phyloP scores from a whole-genome alignment of 2,797 vertebrate genomes.

The Liasis olivaceus region DNA sequence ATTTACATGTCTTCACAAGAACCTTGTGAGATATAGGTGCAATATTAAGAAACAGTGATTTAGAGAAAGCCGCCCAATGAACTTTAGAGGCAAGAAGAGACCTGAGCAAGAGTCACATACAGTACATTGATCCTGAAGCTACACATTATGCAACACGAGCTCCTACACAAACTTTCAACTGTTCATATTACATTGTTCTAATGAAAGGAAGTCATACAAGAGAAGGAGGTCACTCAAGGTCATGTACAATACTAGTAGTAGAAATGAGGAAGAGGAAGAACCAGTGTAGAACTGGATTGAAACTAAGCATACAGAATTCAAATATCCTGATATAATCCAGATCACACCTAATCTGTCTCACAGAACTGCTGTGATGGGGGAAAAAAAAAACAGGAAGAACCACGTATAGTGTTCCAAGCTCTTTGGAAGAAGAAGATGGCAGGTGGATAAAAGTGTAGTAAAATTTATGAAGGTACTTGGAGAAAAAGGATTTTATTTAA shows the following conservation, averaged over 20 bases:
- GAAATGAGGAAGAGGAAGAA: neutral
- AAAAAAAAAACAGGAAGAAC: neutral
- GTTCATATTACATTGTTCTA: neutral
- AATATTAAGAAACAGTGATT: constrained; percentile 14
- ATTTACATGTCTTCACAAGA: constrained; percentile 11
- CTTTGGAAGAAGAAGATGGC: neutral
- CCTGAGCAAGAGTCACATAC: neutral
- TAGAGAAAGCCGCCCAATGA: neutral
- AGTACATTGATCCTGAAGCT: neutral
- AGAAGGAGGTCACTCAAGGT: neutral
- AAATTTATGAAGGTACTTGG: neutral
- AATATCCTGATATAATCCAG: neutral
- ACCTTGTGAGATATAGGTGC: neutral
- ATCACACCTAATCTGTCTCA: neutral
- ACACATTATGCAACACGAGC: neutral
- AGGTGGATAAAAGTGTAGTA: neutral
- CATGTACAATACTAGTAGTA: fast-evolving
- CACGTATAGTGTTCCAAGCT: neutral
- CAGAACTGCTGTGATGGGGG: neutral
- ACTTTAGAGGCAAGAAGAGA: neutral
- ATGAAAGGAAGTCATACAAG: neutral
- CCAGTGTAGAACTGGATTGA: neutral
- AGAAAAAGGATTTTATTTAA: constrained; percentile 39
- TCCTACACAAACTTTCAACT: neutral
- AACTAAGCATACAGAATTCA: neutral